Percentiles rank a stretch among this genome's conserved stretches.
Evolutionary conservation across 1,140 invertebrate species (phyloP).

Genomic region (Diabrotica virgifera): DNA sequence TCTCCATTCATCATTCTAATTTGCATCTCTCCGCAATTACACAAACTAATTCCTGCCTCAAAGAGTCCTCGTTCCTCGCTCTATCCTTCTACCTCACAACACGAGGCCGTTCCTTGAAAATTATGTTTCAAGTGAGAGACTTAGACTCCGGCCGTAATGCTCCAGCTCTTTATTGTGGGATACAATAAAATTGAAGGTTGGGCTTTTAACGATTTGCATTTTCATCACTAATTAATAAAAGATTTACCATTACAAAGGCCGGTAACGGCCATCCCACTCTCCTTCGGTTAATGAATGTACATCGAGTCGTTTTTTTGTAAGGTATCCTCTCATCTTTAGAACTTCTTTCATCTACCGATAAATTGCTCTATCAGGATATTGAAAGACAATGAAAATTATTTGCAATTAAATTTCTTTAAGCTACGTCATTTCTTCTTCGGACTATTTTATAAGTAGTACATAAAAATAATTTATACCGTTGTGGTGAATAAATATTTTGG

Average conservation of each 20-base stretch:
- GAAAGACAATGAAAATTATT: too few relatives aligned
- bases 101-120: slow-evolving; percentile 1
- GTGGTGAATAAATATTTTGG: too few relatives aligned
- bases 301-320: too few relatives aligned
- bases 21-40: background rate
- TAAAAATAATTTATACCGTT: too few relatives aligned
- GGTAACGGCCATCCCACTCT: slow-evolving; percentile 8
- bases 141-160: background rate
- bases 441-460: too few relatives aligned
- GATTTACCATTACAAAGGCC: slow-evolving; percentile 22
- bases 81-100: background rate
- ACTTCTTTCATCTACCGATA: too few relatives aligned
- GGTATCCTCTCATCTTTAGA: too few relatives aligned
- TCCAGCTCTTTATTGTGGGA: slow-evolving; percentile 7
- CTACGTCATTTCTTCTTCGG: too few relatives aligned
- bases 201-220: slow-evolving; percentile 9
- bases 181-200: slow-evolving; percentile 7
- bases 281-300: slow-evolving; percentile 5
- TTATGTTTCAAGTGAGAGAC: slow-evolving; percentile 8
- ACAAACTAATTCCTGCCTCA: slow-evolving; percentile 2
- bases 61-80: slow-evolving; percentile 1
- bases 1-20: slow-evolving; percentile 2
- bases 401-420: too few relatives aligned
- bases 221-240: slow-evolving; percentile 22
- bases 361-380: too few relatives aligned